phyloP scores from a whole-genome alignment of 2,113 vertebrate genomes.

The Meles meles region DNA sequence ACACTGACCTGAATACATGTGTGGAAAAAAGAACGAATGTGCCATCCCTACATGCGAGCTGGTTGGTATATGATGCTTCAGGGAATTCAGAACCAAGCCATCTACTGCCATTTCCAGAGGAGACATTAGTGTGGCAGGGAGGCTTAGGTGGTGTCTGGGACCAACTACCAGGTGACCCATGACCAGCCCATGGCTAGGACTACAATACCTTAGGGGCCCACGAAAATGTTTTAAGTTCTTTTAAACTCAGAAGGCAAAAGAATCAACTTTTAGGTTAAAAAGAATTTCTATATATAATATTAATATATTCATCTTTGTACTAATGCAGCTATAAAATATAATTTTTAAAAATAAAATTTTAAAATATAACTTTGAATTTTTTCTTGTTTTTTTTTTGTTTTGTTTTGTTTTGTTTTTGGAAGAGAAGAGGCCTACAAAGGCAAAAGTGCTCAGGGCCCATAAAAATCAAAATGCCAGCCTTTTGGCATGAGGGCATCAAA shows the following conservation, averaged over 20 bases:
- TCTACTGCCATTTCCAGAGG: background rate
- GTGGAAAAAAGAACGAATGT: background rate
- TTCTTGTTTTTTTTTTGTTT: background rate
- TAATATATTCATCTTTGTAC: background rate
- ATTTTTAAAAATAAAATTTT: background rate
- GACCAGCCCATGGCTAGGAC: background rate
- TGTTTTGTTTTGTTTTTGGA: background rate
- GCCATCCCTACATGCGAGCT: background rate
- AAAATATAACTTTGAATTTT: background rate
- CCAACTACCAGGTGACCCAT: background rate
- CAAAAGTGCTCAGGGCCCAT: background rate
- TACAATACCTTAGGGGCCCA: background rate
- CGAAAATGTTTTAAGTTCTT: background rate
- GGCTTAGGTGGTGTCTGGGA: background rate
- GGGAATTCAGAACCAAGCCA: background rate
- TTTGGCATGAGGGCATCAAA: background rate
- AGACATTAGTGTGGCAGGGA: background rate
- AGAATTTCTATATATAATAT: background rate
- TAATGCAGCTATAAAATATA: background rate
- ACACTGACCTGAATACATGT: background rate
- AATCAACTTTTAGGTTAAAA: background rate
- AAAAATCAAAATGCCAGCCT: background rate
- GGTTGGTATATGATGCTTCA: background rate
- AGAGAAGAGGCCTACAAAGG: background rate
- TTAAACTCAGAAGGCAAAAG: background rate